Base-by-base conservation (phyloP, 2,797 vertebrate genomes). In the Sebastes paucispinis region DNA sequence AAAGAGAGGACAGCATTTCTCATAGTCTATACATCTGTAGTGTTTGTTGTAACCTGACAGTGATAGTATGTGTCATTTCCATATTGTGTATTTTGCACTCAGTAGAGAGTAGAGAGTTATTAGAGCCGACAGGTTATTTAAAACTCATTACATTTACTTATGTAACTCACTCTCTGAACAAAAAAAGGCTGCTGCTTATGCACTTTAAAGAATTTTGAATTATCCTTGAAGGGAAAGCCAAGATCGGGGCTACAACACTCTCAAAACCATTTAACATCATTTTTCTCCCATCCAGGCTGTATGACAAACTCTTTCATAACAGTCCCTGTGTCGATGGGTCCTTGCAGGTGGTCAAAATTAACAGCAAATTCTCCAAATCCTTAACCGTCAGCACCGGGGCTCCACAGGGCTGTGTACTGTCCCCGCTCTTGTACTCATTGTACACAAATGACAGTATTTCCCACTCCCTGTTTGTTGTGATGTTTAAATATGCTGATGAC, bases 61-160 rank as follows among this genome's bases (percentile, higher is more conserved):
- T 52, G 22, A n/a, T 54, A 58, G 36, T 36, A 52, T 63, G 47
- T 63, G 32, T 77, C 39, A 68, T 59, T 67, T 74, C 6, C 57
- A 66, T 60, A 24, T 52, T 55, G 18, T 58, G 22, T 34, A 29
- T 73, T 79, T 24, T 63, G 4, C 68, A 39, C 57, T 75, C 36
- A 47, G 39, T 43, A 43, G 39, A 43, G 77, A 81, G 24, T 57
- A 65, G 71, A 78, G 55, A 55, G 59, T 87, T 86, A 92, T 93
- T 81, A 71, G 67, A 84, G 77, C 63, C 79, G 89, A 90, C 89
- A 87, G 75, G 55, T 78, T 89, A 87, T 86, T 87, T 75, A 75
- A 29, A 89, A 82, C 78, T 91, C 86, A 91, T 93, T 89, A 79
- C 58, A 39, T 77, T 69, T 59, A 75, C 65, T 76, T 83, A 66